Base-by-base conservation (phyloP, 1,140 invertebrate species). In the Hesperophylax magnus region DNA sequence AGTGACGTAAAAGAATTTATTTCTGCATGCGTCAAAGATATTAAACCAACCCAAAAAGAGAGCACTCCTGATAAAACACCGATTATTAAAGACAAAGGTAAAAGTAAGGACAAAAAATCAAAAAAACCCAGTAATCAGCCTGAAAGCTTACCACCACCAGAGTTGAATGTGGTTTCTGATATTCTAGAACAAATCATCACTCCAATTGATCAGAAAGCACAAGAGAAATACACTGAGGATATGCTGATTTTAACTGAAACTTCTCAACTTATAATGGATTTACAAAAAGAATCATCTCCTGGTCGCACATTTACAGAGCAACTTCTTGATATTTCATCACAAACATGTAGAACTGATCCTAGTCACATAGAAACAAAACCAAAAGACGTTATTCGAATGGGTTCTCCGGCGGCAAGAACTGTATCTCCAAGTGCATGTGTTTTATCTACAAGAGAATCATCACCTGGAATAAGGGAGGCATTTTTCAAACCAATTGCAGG, bases 281-380 rank as follows among this genome's bases (percentile, higher is more conserved):
- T 52, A 18, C 20, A 74, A 74, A 56, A 74, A 74, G 71, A 54
- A 67, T 27, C 63, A 7, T 67, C 63, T 14, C 63, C 63, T 1
- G 31, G 63, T 15, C 63, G 24, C 22, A 27, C 63, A 27, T n/a
- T 67, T 47, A 47, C 39, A 47, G 39, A 47, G 39, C 39, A 47
- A 14, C 39, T 47, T 47, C 39, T 47, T 47, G 39, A 47, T 47
- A 2, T 47, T 47, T 47, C 39, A 14, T 14, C 39, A 47, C 11
- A 47, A 47, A 47, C 39, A 9, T 47, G 39, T 47, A 47, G 3
- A 47, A 47, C 39, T 47, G 39, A 47, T 47, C 39, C 39, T 47
- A 47, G 39, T 47, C 39, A 47, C 11, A 47, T 47, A 47, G 39
- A 47, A 47, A 47, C 39, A 11, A 47, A 47, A 14, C 11, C 39